phyloP scores from a whole-genome alignment of 1,140 invertebrate species.

The Magallana angulata region DNA sequence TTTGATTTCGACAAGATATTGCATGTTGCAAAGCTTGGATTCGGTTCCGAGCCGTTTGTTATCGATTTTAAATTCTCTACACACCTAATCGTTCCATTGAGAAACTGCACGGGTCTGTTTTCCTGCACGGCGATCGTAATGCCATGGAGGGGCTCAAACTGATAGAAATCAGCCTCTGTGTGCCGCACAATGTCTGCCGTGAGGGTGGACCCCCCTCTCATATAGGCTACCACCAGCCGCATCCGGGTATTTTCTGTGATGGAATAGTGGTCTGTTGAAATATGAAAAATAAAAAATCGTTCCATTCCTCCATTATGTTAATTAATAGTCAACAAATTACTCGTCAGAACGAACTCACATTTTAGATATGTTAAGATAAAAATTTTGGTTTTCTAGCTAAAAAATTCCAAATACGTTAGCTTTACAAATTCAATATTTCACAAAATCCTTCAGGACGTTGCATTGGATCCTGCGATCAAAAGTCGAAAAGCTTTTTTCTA shows the following conservation, averaged over 20 bases:
- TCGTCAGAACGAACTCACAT: not conserved
- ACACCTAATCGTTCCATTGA: not conserved
- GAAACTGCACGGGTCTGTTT: not conserved
- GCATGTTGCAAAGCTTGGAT: too few relatives aligned
- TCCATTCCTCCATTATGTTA: not conserved
- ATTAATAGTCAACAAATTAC: not conserved
- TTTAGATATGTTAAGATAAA: not conserved
- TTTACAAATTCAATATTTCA: not conserved
- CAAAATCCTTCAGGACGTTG: not conserved
- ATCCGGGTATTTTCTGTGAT: not conserved
- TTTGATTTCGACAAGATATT: too few relatives aligned
- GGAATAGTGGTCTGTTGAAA: not conserved
- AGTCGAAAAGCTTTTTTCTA: too few relatives aligned
- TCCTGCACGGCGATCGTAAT: not conserved
- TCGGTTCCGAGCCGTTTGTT: too few relatives aligned
- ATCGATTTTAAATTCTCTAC: too few relatives aligned
- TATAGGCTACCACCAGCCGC: conserved; percentile 1
- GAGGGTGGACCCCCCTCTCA: conserved; percentile 13
- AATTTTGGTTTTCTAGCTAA: too few relatives aligned
- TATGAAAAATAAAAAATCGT: not conserved
- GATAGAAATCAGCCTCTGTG: not conserved
- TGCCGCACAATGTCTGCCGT: not conserved
- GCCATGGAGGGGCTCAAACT: conserved; percentile 19
- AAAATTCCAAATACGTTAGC: not conserved
- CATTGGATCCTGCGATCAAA: too few relatives aligned